These are phyloP conservation scores for Chromoteleia sp. DNA, from an alignment of 2,888 invertebrate species.

Conservation along the genomic window DNA sequence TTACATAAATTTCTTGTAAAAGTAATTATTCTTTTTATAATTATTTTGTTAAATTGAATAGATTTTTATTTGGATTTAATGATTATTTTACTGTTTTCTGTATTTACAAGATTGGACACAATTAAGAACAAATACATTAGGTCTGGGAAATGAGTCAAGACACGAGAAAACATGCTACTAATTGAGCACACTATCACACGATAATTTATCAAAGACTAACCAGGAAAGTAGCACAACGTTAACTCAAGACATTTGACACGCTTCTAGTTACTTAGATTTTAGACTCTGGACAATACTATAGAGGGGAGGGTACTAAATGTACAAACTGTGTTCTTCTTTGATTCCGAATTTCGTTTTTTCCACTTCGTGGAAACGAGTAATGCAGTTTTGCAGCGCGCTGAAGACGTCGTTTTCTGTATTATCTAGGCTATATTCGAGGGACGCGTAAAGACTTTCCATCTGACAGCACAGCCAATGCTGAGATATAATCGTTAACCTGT, in stretches of 20 bases:
- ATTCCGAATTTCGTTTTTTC: conserved; percentile 36
- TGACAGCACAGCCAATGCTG: conserved; percentile 78
- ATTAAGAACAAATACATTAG: conserved; percentile 43
- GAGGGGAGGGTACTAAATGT: conserved; percentile 17
- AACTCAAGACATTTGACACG: conserved; percentile 1
- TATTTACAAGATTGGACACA: conserved; percentile 36
- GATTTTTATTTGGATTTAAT: not conserved
- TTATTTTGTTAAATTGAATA: too few species aligned
- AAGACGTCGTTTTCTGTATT: conserved; percentile 27
- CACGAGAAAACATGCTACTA: conserved; percentile 12
- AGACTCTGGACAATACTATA: too few species aligned
- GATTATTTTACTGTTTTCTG: conserved; percentile 7
- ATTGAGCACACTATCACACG: conserved; percentile 32
- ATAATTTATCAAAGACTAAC: conserved; percentile 46
- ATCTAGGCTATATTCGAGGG: conserved; percentile 39
- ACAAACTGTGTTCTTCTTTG: conserved; percentile 41
- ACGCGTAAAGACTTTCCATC: conserved; percentile 72
- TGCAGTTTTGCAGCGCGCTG: conserved; percentile 25
- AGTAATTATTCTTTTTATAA: too few species aligned
- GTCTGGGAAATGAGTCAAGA: conserved; percentile 15
- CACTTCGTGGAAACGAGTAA: conserved; percentile 44
- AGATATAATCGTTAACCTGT: conserved; percentile 74
- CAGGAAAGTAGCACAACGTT: conserved; percentile 5
- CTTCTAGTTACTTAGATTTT: not conserved
- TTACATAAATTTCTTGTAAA: too few species aligned